Evolutionary conservation across 92 coral and sea anemone species (phyloP), one percentile per base, ranked within the genome.

Genomic region (Actinostola sp.): DNA sequence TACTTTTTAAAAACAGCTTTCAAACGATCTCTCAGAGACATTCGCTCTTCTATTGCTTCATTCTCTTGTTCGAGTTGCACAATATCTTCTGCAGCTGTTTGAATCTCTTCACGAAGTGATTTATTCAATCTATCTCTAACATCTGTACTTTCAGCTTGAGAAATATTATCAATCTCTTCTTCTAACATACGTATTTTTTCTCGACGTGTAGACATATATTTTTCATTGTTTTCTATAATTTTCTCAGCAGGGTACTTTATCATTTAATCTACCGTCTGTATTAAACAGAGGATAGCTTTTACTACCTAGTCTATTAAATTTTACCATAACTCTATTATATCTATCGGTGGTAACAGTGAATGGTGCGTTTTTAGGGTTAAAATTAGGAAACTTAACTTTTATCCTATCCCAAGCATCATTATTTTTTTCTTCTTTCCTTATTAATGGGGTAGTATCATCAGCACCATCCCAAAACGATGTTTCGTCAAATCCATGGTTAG

Each of bases 221-320:
- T 67, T 64, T 64, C 55, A 35, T 76, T 65, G 61, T 12, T 24
- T 4, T 28, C 36, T 28, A 64, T 52, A 24, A 54, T 57, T 33
- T 66, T 68, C 66, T 77, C 82, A 65, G 75, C 67, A 17, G 82
- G 81, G 81, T 30, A 76, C 51, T 46, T 76, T 65, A 1, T 52
- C 73, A 41, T 77, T 77, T 25, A 66, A 21, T 53, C 63, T 72
- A 33, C 81, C 81, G 48, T 39, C 52, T 51, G 1, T 13, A 25
- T 21, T 49, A 26, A 76, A 66, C 17, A 76, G 39, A 8, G 67
- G 49, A 50, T 66, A 66, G 30, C 13, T 2, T 69, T 67, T 77
- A 24, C 76, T 75, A 24, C 74, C 58, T 24, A 12, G 0, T 53
- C 82, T 77, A 1, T 67, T 77, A 10, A 67, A 76, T 30, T 46